phyloP scores from a whole-genome alignment of 2,888 invertebrate genomes.

The Gryllus longicercus region DNA sequence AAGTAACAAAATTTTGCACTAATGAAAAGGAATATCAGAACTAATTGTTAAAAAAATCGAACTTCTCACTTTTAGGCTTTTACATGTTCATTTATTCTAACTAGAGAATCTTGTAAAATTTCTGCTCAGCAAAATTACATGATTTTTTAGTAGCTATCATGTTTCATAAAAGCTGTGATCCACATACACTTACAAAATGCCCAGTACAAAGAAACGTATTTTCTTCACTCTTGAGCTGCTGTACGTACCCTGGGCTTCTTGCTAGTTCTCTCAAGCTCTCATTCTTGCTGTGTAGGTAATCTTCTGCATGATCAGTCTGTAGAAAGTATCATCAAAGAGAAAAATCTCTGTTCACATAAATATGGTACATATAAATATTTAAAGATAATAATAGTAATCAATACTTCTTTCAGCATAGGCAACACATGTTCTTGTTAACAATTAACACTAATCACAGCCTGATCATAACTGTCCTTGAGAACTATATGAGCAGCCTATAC shows the following conservation, averaged over 20 bases:
- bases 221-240: too few relatives aligned
- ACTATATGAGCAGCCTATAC: neutral
- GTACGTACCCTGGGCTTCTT: neutral
- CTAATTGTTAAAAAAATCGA: too few relatives aligned
- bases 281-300: conserved; percentile 4
- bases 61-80: too few relatives aligned
- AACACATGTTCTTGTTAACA: neutral
- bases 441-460: conserved; percentile 17
- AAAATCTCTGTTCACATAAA: neutral
- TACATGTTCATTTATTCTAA: too few relatives aligned
- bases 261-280: neutral
- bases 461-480: neutral
- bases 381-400: neutral
- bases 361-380: neutral
- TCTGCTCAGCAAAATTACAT: too few relatives aligned
- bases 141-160: too few relatives aligned
- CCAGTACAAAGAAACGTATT: too few relatives aligned
- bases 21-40: too few relatives aligned
- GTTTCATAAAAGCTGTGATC: too few relatives aligned
- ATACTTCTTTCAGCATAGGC: neutral
- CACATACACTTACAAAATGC: too few relatives aligned
- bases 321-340: neutral
- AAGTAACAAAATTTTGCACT: too few relatives aligned
- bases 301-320: conserved; percentile 6
- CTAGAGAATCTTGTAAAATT: too few relatives aligned